These are phyloP conservation scores for Australoheros scitulus DNA, from an alignment of 2,113 vertebrate species.

Conservation along the genomic window DNA sequence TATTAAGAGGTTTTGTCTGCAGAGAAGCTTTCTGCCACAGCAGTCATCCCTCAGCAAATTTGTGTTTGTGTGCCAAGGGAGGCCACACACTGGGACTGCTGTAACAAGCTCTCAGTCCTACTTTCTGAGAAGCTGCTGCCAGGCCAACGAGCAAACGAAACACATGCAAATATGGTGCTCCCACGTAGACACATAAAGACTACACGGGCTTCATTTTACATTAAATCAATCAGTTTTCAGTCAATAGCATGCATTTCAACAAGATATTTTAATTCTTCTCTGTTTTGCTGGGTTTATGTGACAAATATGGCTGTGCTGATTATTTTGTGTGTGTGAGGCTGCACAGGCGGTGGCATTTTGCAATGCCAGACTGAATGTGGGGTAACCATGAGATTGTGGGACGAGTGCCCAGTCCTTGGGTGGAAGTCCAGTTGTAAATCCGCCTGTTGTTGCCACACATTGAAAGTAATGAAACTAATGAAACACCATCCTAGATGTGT, in stretches of 20 bases:
- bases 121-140: constrained; percentile 70
- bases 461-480: constrained; percentile 60
- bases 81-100: constrained; percentile 76
- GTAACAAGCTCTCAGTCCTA: constrained; percentile 73
- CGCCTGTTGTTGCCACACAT: constrained; percentile 58
- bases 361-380: constrained; percentile 55
- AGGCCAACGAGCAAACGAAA: constrained; percentile 52
- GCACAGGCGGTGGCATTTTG: constrained; percentile 29
- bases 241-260: constrained; percentile 14
- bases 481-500: constrained; percentile 44
- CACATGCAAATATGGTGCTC: constrained; percentile 47
- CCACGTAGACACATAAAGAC: constrained; percentile 26
- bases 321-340: constrained; percentile 14
- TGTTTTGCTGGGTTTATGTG: constrained; percentile 11
- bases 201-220: constrained; percentile 23
- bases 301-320: constrained; percentile 19
- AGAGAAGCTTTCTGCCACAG: constrained; percentile 75
- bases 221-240: constrained; percentile 22
- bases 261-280: constrained; percentile 22
- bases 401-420: constrained; percentile 49
- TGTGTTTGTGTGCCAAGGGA: constrained; percentile 77
- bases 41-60: constrained; percentile 78
- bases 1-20: constrained; percentile 81
- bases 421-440: constrained; percentile 65
- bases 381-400: constrained; percentile 68